Conservation (phyloP, 2,888 invertebrate genomes). For the Dryomyza anilis region DNA sequence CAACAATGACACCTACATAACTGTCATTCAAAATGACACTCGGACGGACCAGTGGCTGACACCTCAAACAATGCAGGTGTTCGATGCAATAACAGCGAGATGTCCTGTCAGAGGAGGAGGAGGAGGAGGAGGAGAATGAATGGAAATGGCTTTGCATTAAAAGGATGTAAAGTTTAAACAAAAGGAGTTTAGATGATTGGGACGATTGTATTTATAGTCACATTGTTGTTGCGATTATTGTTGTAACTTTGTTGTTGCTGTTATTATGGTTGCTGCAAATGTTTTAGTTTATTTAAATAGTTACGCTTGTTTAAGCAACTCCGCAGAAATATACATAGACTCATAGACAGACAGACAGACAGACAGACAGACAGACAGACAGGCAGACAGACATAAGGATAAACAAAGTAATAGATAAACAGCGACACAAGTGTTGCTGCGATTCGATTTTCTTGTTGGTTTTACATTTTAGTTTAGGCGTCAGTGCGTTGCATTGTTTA, state of each 20-base stretch:
- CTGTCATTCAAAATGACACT: constrained; percentile 52
- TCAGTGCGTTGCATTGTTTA: too few relatives aligned
- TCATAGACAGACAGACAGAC: not conserved
- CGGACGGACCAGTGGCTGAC: constrained; percentile 3
- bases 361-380: not conserved
- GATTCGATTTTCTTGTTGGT: constrained; percentile 8
- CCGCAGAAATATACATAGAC: constrained; percentile 1
- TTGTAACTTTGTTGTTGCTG: not conserved
- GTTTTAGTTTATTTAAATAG: constrained; percentile 12
- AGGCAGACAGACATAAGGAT: not conserved
- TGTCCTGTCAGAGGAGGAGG: not conserved
- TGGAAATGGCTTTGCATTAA: not conserved
- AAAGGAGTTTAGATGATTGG: not conserved
- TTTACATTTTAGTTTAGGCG: too few relatives aligned
- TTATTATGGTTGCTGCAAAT: not conserved
- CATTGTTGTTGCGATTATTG: not conserved
- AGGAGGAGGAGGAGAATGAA: not conserved
- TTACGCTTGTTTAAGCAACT: constrained; percentile 4
- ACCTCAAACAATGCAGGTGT: too few relatives aligned
- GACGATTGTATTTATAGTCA: not conserved
- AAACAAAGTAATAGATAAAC: not conserved
- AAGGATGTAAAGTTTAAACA: not conserved
- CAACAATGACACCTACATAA: constrained; percentile 36
- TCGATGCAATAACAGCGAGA: not conserved
- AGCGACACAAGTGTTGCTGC: not conserved